Evolutionary conservation across 2,888 invertebrate species (phyloP).

Genomic region (Drosophila quinaria): DNA sequence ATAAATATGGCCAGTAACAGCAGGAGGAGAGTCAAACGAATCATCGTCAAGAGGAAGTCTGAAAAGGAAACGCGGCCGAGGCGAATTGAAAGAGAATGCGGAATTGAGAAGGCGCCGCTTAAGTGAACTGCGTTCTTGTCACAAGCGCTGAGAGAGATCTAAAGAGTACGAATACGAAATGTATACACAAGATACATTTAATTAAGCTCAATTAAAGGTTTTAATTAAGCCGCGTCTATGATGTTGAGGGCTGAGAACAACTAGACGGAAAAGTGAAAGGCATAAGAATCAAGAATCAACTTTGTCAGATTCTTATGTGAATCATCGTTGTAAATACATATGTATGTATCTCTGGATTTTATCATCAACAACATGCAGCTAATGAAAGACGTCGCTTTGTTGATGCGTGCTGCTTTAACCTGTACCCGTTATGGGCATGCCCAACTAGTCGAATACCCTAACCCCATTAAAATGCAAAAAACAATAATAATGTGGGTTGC

Average conservation of each 20-base stretch:
- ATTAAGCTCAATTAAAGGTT: conserved; percentile 65
- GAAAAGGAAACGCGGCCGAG: too few relatives aligned
- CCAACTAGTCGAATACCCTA: conserved; percentile 28
- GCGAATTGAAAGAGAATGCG: conserved; percentile 11
- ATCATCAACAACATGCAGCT: neutral
- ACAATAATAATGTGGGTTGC: conserved; percentile 24
- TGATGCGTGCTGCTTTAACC: conserved; percentile 2
- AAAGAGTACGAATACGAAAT: conserved; percentile 11
- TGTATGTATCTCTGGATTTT: conserved; percentile 1
- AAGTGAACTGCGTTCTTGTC: conserved; percentile 35
- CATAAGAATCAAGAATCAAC: conserved; percentile 4
- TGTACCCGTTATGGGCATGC: conserved; percentile 13
- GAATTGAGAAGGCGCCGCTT: conserved; percentile 30
- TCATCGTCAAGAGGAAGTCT: conserved; percentile 3
- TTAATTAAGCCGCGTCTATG: conserved; percentile 54
- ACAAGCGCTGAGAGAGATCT: conserved; percentile 1
- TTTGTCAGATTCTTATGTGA: conserved; percentile 9
- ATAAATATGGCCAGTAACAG: conserved; percentile 64
- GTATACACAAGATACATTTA: conserved; percentile 52
- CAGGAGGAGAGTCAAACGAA: conserved; percentile 23
- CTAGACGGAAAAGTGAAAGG: conserved; percentile 11
- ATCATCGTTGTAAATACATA: too few relatives aligned
- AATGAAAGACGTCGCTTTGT: conserved; percentile 22
- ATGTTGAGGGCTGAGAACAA: conserved; percentile 34
- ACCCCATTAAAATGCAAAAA: conserved; percentile 10